Percentiles rank a stretch among this genome's conserved stretches.
These are phyloP conservation scores for Doris montereyensis DNA, from an alignment of 2,888 invertebrate genomes.

Conservation along the genomic window DNA sequence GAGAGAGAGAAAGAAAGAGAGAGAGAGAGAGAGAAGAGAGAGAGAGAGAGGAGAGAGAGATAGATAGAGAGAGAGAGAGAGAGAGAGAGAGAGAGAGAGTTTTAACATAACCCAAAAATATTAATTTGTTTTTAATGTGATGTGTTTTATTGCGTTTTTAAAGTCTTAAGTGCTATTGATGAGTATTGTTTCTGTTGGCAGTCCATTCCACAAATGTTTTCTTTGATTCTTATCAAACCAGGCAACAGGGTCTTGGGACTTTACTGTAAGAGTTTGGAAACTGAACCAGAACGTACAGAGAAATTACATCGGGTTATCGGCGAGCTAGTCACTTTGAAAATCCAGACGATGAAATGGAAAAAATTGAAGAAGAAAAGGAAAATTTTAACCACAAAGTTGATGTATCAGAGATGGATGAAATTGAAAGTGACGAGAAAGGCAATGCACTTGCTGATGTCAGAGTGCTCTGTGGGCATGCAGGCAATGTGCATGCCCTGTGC, in stretches of 20 bases:
- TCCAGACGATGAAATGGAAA: background rate
- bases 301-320: background rate
- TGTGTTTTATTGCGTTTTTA: no score
- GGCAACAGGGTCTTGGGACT: constrained; percentile 72
- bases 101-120: no score
- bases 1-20: no score
- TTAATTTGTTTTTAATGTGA: no score
- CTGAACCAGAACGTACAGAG: constrained; percentile 44
- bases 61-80: no score
- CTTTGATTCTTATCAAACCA: no score
- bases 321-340: background rate
- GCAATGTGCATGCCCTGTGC: constrained; percentile 68
- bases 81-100: no score
- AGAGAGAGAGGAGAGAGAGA: no score
- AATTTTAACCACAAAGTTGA: background rate
- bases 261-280: constrained; percentile 66
- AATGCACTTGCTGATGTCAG: background rate
- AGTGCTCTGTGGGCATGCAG: constrained; percentile 65
- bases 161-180: no score
- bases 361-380: background rate
- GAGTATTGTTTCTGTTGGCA: no score
- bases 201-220: no score
- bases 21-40: no score
- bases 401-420: background rate
- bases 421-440: background rate